Base-by-base conservation (phyloP, 2,888 invertebrate species). In the Cerceris ruficornis region DNA sequence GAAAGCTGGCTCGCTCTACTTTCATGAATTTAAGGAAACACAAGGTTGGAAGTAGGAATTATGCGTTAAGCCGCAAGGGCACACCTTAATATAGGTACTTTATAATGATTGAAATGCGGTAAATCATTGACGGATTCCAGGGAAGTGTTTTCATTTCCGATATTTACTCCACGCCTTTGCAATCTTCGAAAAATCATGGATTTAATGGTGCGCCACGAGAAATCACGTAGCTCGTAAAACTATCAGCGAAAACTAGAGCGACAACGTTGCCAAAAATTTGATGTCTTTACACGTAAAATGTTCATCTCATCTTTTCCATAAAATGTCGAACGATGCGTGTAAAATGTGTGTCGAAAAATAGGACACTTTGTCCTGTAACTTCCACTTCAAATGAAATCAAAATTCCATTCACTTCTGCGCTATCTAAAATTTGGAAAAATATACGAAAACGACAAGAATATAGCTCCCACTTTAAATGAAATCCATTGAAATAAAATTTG, bases 141-240 rank as follows among this genome's bases (percentile, higher is more conserved):
- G 9, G 42, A 59, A 75, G 49, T 60, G 67, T 67, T 76, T 66
- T 62, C 66, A 70, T 70, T 59, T 75, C 75, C 70, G 70, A 15
- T 49, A 17, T 66, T 52, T 59, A 58, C 52, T 67, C 13, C 43
- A 28, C 75, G 66, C 66, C 77, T 69, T 62, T 49, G 61, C 58
- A 28, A 67, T 70, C 67, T 62, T 43, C 57, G 66, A 75, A 75
- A 77, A 61, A 75, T 52, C 70, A 8, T 28, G 57, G 60, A 69
- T 75, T 69, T 75, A 77, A 77, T 75, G 69, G 69, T 46, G 46
- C 11, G 11, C 8, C 46, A 46, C 60, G 65, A 39, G 69, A 52
- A 75, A 75, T 69, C 52, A 58, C 52, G 6, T 65, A 66, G 75
- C 66, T 77, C 75, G 69, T 77, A 77, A 77, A 70, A 75, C 76